Evolutionary conservation across 2,797 vertebrate species (phyloP).

Genomic region (Setipinna tenuifilis): DNA sequence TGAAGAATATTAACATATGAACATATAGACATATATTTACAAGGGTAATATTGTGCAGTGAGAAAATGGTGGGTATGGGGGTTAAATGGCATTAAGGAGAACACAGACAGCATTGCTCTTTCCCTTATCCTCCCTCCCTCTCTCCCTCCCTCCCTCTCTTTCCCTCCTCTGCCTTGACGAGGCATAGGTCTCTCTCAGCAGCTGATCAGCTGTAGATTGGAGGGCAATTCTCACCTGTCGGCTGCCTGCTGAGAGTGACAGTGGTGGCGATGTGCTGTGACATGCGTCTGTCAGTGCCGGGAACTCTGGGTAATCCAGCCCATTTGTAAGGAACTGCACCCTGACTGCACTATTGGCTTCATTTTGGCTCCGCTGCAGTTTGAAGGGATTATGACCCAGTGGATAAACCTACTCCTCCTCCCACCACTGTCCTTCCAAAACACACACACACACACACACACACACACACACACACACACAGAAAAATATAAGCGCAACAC

Average conservation of each 20-base stretch:
- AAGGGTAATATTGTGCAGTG: no score
- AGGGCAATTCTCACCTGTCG: conserved; percentile 64
- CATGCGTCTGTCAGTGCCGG: conserved; percentile 65
- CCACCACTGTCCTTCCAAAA: conserved; percentile 56
- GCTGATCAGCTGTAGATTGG: conserved; percentile 60
- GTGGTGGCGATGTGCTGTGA: conserved; percentile 56
- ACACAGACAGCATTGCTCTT: no score
- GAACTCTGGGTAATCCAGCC: conserved; percentile 66
- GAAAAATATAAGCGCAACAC: conserved; percentile 25
- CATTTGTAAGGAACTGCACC: conserved; percentile 63
- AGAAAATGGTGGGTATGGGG: no score
- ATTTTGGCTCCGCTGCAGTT: conserved; percentile 58
- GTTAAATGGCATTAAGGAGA: no score
- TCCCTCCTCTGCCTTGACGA: conserved; percentile 46
- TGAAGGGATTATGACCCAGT: conserved; percentile 67
- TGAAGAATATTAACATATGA: no score
- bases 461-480: conserved; percentile 30
- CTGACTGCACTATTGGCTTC: conserved; percentile 65
- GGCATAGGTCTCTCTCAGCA: conserved; percentile 60
- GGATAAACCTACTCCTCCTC: conserved; percentile 68
- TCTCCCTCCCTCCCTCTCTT: neutral
- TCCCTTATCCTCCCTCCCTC: no score
- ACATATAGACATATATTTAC: no score
- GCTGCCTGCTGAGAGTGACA: conserved; percentile 61
- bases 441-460: conserved; percentile 26